A percentile compares a stretch with the other conserved stretches of the same genome.
phyloP scores from a whole-genome alignment of 1,140 invertebrate genomes.

The Hylaeus volcanicus region DNA sequence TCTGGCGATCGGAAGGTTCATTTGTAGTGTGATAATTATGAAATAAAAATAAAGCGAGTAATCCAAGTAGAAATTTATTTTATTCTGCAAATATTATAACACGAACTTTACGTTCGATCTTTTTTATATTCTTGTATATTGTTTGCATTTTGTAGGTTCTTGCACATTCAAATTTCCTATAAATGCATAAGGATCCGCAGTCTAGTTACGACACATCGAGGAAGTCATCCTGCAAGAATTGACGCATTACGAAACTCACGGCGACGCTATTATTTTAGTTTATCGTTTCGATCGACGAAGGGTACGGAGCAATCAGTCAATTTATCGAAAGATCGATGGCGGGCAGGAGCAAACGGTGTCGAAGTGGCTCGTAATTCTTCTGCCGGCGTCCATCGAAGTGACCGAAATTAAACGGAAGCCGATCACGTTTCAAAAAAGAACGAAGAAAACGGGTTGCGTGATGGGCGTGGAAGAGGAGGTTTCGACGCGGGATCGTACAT shows the following conservation, averaged over 20 bases:
- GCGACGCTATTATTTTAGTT: slow-evolving; percentile 12
- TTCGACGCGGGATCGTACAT: slow-evolving; percentile 34
- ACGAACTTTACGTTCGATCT: too few species aligned
- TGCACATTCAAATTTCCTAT: too few species aligned
- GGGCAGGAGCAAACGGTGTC: not conserved
- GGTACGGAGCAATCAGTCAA: slow-evolving; percentile 18
- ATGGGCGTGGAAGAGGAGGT: slow-evolving; percentile 24
- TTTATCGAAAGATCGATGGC: slow-evolving; percentile 35
- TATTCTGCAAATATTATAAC: too few species aligned
- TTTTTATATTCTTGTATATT: too few species aligned
- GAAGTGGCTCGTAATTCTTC: slow-evolving; percentile 26
- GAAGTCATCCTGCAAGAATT: not conserved
- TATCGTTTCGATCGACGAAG: slow-evolving; percentile 4
- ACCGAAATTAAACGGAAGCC: slow-evolving; percentile 54
- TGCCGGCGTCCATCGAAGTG: slow-evolving; percentile 4
- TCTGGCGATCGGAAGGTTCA: too few species aligned
- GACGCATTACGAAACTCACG: not conserved
- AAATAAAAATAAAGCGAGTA: too few species aligned
- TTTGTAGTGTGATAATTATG: too few species aligned
- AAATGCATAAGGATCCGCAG: too few species aligned
- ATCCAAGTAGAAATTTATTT: too few species aligned
- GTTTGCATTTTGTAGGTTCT: too few species aligned
- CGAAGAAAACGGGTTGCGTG: not conserved
- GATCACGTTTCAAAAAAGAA: not conserved
- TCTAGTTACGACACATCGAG: too few species aligned